phyloP scores from a whole-genome alignment of 2,797 vertebrate genomes.

The Podarcis siculus region DNA sequence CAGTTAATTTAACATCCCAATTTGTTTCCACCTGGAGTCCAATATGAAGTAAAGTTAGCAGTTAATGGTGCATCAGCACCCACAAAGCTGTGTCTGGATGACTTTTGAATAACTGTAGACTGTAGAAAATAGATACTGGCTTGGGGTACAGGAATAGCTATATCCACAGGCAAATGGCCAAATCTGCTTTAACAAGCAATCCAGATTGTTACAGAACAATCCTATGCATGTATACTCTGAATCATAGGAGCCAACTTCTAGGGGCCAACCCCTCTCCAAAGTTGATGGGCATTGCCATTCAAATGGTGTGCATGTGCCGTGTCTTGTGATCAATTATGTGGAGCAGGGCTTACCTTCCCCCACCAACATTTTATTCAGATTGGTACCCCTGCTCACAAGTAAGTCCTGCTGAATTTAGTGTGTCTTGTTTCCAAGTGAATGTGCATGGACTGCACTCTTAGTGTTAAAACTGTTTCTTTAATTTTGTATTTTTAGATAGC shows the following conservation, averaged over 20 bases:
- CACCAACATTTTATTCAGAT: no score
- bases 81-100: not conserved
- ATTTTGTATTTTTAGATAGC: not conserved
- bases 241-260: no score
- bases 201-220: not conserved
- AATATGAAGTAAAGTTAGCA: not conserved
- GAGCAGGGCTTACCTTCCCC: no score
- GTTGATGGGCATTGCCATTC: no score
- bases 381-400: not conserved
- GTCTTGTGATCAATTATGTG: no score
- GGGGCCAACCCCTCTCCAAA: no score
- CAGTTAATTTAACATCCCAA: not conserved
- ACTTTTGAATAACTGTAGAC: not conserved
- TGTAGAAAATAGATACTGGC: not conserved
- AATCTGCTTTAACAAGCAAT: not conserved
- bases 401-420: not conserved
- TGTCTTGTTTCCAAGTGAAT: not conserved
- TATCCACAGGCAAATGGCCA: not conserved
- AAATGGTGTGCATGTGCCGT: no score
- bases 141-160: not conserved
- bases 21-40: not conserved
- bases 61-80: no score
- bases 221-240: not conserved
- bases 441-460: not conserved
- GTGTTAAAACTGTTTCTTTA: not conserved